Conservation (phyloP, 2,113 vertebrate genomes). For the Grantiella picta region DNA sequence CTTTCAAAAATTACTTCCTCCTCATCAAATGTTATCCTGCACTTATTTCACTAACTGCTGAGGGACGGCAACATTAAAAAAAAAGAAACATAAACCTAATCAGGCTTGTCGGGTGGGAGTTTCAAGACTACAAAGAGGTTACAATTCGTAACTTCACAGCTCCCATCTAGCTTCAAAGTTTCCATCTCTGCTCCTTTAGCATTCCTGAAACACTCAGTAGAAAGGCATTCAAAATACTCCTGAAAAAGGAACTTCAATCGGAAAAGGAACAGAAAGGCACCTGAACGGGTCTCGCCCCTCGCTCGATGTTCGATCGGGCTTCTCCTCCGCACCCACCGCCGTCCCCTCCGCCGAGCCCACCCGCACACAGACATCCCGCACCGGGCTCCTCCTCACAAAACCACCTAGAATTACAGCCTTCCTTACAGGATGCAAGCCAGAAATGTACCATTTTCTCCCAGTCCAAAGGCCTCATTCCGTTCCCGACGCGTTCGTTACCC, state of each 20-base stretch:
- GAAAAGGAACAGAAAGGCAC: not conserved
- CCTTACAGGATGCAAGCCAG: not conserved
- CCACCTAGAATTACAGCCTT: rapidly evolving
- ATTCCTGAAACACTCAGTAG: not conserved
- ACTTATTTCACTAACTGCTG: not conserved
- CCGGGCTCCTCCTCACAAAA: not conserved
- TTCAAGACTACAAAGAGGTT: not conserved
- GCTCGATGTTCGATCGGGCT: not conserved
- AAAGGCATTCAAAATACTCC: not conserved
- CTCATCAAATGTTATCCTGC: not conserved
- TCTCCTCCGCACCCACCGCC: not conserved
- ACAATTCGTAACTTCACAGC: not conserved
- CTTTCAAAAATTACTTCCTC: not conserved
- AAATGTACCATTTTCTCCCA: rapidly evolving
- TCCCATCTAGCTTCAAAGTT: not conserved
- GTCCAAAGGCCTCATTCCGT: too few relatives aligned
- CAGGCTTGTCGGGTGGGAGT: not conserved
- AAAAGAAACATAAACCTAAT: not conserved
- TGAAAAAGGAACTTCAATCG: not conserved
- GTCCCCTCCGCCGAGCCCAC: not conserved
- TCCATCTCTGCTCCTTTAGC: not conserved
- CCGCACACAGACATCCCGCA: not conserved
- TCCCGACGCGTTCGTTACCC: not conserved
- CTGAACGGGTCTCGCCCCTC: rapidly evolving
- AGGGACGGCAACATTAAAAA: not conserved